These are phyloP conservation scores for Amblyjoppa fuscipennis DNA, from an alignment of 2,888 invertebrate species.

Conservation along the genomic window DNA sequence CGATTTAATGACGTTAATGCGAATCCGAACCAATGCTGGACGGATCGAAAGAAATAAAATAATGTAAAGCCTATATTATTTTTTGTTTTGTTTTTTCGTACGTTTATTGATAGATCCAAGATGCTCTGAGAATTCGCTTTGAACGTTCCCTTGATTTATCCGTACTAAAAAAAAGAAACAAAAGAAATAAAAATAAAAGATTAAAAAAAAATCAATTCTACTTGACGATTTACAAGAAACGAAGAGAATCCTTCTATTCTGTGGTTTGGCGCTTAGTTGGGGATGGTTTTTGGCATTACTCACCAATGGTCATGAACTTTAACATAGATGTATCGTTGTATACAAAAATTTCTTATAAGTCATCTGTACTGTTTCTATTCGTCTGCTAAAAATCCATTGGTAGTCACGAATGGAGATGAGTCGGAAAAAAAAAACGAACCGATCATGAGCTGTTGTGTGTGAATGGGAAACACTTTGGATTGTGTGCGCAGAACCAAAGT, in stretches of 20 bases:
- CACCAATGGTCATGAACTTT: conserved; percentile 71
- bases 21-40: neutral
- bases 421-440: conserved; percentile 53
- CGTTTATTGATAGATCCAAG: conserved; percentile 22
- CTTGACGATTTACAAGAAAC: conserved; percentile 5
- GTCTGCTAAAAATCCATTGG: conserved; percentile 44
- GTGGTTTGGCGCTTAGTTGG: conserved; percentile 78
- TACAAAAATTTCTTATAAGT: conserved; percentile 21
- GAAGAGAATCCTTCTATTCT: conserved; percentile 70
- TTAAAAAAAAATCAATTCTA: neutral
- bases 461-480: conserved; percentile 84
- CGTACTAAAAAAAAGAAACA: conserved; percentile 44
- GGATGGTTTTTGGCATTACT: conserved; percentile 77
- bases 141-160: conserved; percentile 47
- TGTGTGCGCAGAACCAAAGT: conserved; percentile 84
- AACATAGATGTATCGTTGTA: conserved; percentile 65
- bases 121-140: conserved; percentile 33
- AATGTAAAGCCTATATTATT: conserved; percentile 12
- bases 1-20: neutral
- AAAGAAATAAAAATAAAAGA: neutral
- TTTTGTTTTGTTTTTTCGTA: conserved; percentile 20
- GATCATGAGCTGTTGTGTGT: conserved; percentile 79
- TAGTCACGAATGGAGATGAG: conserved; percentile 56
- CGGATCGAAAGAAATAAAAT: conserved; percentile 32
- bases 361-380: conserved; percentile 43